Evolutionary conservation across 2,888 invertebrate genomes (phyloP).

Genomic region (Drosophila pseudotakahashii): DNA sequence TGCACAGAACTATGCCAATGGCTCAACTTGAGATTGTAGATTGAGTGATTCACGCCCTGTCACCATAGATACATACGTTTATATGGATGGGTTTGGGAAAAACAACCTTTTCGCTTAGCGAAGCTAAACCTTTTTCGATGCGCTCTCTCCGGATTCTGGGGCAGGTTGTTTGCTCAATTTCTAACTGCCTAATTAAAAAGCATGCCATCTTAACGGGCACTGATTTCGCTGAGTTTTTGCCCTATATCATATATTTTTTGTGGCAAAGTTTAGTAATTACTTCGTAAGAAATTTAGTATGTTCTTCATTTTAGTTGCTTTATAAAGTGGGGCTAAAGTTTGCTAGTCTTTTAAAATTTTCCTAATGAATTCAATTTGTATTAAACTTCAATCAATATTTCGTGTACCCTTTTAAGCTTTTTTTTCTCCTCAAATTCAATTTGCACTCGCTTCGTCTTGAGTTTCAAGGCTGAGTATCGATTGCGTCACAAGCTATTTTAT

Average conservation of each 20-base stretch:
- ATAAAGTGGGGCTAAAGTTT: not conserved
- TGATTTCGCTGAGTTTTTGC: not conserved
- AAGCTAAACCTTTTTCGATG: conserved; percentile 2
- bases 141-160: conserved; percentile 7
- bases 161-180: conserved; percentile 10
- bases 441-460: not conserved
- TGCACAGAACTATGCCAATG: conserved; percentile 3
- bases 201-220: conserved; percentile 1
- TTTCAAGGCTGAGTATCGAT: conserved; percentile 18
- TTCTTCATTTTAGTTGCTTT: not conserved
- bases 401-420: too few species aligned
- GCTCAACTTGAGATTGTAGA: conserved; percentile 13
- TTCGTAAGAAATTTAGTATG: conserved; percentile 1
- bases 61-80: not conserved
- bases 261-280: not conserved
- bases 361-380: too few species aligned
- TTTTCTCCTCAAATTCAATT: too few species aligned
- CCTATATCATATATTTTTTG: conserved; percentile 7
- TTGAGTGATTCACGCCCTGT: conserved; percentile 30
- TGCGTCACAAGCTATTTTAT: conserved; percentile 8
- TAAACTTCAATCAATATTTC: too few species aligned
- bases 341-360: not conserved
- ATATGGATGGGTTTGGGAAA: not conserved
- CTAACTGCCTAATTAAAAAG: conserved; percentile 1
- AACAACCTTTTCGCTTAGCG: conserved; percentile 10